Conservation (phyloP, 2,797 vertebrate species). For the Neoniphon sammara region DNA sequence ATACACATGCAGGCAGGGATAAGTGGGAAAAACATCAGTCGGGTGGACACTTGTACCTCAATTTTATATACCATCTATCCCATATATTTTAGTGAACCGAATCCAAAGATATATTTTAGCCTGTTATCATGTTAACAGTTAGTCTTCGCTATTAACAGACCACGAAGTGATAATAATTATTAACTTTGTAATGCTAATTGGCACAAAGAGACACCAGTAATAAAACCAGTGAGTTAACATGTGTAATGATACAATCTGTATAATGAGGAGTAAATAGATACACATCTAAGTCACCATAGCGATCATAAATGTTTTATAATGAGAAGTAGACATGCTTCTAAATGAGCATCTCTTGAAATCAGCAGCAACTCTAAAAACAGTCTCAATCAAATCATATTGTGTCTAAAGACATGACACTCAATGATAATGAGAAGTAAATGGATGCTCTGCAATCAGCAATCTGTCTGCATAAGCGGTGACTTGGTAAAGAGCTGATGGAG, state of each 20-base stretch:
- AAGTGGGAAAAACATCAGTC: too few species aligned
- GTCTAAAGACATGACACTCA: neutral
- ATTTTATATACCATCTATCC: too few species aligned
- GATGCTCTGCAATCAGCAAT: slow-evolving; percentile 9
- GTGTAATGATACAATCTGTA: neutral
- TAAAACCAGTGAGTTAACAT: neutral
- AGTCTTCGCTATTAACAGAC: too few species aligned
- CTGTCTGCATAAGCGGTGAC: neutral
- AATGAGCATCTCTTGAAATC: neutral
- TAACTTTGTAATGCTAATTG: neutral
- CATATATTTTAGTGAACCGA: too few species aligned
- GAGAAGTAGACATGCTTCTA: neutral
- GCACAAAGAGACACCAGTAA: neutral
- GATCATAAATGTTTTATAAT: too few species aligned
- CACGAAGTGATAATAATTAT: too few species aligned
- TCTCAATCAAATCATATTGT: slow-evolving; percentile 1
- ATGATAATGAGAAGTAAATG: neutral
- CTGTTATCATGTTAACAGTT: too few species aligned
- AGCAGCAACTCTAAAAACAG: neutral
- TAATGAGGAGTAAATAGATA: neutral
- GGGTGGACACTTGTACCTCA: too few species aligned
- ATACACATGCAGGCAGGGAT: too few species aligned
- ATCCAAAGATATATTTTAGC: too few species aligned
- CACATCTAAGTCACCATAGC: too few species aligned
- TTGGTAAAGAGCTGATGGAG: neutral